These are phyloP conservation scores for Ardeotis arabs DNA, from an alignment of 2,113 vertebrate species.

Conservation along the genomic window DNA sequence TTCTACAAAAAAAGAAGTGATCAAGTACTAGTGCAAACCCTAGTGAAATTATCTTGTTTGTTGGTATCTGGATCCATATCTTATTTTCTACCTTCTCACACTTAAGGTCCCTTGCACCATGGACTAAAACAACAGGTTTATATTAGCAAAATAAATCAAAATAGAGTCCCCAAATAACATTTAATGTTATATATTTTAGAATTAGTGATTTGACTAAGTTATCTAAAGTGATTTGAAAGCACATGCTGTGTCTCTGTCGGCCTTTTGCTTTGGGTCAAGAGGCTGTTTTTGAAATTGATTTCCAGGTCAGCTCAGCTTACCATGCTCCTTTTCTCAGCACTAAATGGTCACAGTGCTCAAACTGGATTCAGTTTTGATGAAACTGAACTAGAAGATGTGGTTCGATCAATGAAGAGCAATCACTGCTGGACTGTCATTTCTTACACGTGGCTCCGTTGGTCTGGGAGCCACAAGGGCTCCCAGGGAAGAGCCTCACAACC, in stretches of 20 bases:
- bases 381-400: neutral
- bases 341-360: neutral
- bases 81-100: neutral
- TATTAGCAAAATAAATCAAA: neutral
- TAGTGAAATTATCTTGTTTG: neutral
- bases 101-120: neutral
- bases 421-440: neutral
- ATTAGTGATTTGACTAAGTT: neutral
- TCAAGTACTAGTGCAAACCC: neutral
- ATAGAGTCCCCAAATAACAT: neutral
- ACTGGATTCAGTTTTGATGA: neutral
- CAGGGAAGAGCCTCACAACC: neutral
- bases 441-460: neutral
- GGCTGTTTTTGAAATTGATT: neutral
- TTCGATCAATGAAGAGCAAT: neutral
- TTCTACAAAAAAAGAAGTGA: neutral
- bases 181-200: neutral
- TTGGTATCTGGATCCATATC: neutral
- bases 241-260: neutral
- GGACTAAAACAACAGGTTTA: neutral
- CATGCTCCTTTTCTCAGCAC: neutral
- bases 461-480: rapidly evolving
- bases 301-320: neutral
- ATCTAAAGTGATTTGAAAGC: neutral
- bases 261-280: neutral